A percentile compares a stretch with the other conserved stretches of the same genome.
phyloP scores from a whole-genome alignment of 1,140 invertebrate genomes.

The Sesamia nonagrioides region DNA sequence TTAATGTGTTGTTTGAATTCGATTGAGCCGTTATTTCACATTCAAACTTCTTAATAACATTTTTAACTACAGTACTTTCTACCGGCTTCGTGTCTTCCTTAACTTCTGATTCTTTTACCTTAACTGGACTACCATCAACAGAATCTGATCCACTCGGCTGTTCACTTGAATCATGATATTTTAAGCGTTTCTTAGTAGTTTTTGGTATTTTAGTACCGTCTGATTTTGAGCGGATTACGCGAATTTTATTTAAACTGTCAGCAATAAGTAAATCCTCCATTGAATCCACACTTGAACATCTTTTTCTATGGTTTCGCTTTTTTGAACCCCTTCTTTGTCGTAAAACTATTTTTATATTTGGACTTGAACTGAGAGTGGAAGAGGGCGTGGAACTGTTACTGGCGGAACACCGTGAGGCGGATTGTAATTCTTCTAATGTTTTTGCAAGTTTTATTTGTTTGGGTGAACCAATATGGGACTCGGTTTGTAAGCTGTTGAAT shows the following conservation, averaged over 20 bases:
- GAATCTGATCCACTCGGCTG: slow-evolving; percentile 80
- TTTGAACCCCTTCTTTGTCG: slow-evolving; percentile 77
- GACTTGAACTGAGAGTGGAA: slow-evolving; percentile 81
- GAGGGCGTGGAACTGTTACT: slow-evolving; percentile 83
- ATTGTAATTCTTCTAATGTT: slow-evolving; percentile 79
- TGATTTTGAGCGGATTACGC: slow-evolving; percentile 83
- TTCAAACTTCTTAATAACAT: slow-evolving; percentile 83
- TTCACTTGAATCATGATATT: slow-evolving; percentile 76
- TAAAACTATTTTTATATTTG: slow-evolving; percentile 85
- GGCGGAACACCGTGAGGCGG: slow-evolving; percentile 65
- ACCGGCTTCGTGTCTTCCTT: slow-evolving; percentile 58
- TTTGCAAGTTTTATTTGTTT: slow-evolving; percentile 82
- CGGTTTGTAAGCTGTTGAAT: slow-evolving; percentile 86
- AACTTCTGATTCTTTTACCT: slow-evolving; percentile 57
- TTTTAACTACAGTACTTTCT: slow-evolving; percentile 76
- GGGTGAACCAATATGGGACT: slow-evolving; percentile 69
- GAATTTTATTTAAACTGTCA: slow-evolving; percentile 73
- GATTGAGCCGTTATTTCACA: slow-evolving; percentile 80
- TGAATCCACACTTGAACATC: slow-evolving; percentile 84
- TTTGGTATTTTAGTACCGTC: slow-evolving; percentile 81
- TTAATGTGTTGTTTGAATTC: slow-evolving; percentile 66
- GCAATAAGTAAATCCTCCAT: slow-evolving; percentile 78
- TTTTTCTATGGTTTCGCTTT: slow-evolving; percentile 76
- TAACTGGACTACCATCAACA: slow-evolving; percentile 77
- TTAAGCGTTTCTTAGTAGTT: slow-evolving; percentile 76